Percentiles rank a stretch among this genome's conserved stretches.
Evolutionary conservation across 2,797 vertebrate species (phyloP).

Genomic region (Sardinella longiceps): DNA sequence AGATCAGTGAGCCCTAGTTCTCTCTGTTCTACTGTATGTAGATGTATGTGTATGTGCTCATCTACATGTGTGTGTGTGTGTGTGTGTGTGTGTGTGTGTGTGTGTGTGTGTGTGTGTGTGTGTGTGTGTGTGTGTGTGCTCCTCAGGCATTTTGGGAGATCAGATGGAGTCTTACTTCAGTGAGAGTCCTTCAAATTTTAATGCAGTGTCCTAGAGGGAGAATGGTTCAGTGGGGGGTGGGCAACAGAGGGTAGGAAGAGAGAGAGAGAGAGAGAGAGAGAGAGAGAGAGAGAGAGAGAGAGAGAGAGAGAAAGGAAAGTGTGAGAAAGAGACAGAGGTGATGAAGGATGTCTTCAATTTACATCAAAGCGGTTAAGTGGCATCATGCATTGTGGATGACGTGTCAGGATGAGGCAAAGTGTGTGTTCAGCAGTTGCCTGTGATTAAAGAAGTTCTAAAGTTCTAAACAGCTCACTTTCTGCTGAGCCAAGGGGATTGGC

Average conservation of each 20-base stretch:
- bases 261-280: not conserved
- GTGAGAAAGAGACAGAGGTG: not conserved
- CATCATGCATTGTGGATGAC: not conserved
- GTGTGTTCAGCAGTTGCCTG: conserved; percentile 35
- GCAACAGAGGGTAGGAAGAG: not conserved
- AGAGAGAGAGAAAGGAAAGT: not conserved
- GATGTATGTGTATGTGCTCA: not conserved
- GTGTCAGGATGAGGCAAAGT: not conserved
- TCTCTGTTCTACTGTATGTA: not conserved
- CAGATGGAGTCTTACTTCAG: not conserved
- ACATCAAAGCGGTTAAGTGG: conserved; percentile 12
- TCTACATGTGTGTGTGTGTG: too few species aligned
- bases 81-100: too few species aligned
- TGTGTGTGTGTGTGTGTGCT: not conserved
- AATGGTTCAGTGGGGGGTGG: not conserved
- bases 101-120: too few species aligned
- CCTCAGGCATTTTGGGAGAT: not conserved
- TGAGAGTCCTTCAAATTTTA: conserved; percentile 1
- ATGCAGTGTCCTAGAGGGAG: not conserved
- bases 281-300: not conserved
- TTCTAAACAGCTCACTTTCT: conserved; percentile 24
- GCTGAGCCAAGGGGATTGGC: conserved; percentile 13
- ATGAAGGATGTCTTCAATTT: not conserved
- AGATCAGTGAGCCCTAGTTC: not conserved
- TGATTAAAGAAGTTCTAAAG: conserved; percentile 28